Evolutionary conservation across 1,140 invertebrate species (phyloP).

Genomic region (Calephelis virginiensis): DNA sequence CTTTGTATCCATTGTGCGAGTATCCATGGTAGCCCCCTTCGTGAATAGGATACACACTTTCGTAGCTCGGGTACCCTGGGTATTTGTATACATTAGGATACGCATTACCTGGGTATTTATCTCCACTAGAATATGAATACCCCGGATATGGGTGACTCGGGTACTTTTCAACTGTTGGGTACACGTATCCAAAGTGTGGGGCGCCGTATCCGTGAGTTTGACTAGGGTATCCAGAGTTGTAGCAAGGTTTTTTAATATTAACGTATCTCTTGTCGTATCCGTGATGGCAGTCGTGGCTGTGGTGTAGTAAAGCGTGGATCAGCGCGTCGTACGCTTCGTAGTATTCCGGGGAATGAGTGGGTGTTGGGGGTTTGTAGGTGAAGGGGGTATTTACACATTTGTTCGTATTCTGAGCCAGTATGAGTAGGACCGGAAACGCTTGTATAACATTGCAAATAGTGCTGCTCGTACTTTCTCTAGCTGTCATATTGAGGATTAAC

Average conservation of each 20-base stretch:
- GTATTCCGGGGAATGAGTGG: conserved; percentile 60
- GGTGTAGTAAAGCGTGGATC: conserved; percentile 47
- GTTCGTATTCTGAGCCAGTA: conserved; percentile 59
- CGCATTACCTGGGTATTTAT: conserved; percentile 2
- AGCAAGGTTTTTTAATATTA: conserved; percentile 37
- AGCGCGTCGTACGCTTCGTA: conserved; percentile 60
- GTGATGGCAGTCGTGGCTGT: conserved; percentile 32
- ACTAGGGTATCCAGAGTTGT: conserved; percentile 23
- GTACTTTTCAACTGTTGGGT: conserved; percentile 4
- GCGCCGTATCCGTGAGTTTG: conserved; percentile 23
- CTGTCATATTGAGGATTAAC: neutral
- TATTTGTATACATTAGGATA: conserved; percentile 1
- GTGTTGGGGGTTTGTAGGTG: conserved; percentile 58
- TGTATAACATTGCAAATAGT: conserved; percentile 61
- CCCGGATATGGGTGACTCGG: neutral
- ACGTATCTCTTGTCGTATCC: conserved; percentile 38
- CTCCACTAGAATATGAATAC: neutral
- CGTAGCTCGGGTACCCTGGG: conserved; percentile 22
- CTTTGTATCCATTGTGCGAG: conserved; percentile 18
- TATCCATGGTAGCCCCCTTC: conserved; percentile 24
- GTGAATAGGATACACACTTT: conserved; percentile 18
- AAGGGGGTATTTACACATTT: conserved; percentile 61
- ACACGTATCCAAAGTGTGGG: conserved; percentile 1
- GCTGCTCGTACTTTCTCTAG: neutral
- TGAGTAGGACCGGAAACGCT: conserved; percentile 58